Evolutionary conservation across 2,113 vertebrate genomes (phyloP).

Genomic region (Brachypodius melanocephalos): DNA sequence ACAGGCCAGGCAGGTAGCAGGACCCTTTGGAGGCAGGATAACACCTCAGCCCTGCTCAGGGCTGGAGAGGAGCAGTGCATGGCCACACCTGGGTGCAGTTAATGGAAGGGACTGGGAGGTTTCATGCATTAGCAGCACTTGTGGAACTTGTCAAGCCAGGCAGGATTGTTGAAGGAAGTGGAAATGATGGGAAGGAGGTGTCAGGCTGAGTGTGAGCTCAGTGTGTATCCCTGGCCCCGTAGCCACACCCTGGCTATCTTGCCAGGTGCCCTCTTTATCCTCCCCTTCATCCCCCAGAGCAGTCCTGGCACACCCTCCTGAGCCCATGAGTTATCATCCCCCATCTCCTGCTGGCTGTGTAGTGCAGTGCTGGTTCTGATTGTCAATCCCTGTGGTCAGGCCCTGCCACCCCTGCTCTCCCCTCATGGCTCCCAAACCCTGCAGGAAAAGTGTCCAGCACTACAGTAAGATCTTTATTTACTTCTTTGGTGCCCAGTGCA

Average conservation of each 20-base stretch:
- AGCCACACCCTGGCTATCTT: neutral
- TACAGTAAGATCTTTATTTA: neutral
- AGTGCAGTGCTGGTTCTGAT: neutral
- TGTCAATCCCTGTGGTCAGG: neutral
- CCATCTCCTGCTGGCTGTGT: neutral
- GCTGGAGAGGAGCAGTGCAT: neutral
- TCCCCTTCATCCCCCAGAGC: neutral
- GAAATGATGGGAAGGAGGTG: neutral
- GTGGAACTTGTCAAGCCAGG: neutral
- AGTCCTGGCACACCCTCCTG: neutral
- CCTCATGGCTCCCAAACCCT: neutral
- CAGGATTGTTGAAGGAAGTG: neutral
- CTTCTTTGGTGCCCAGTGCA: neutral
- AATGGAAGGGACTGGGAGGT: neutral
- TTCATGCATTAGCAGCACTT: rapidly evolving
- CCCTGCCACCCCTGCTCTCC: neutral
- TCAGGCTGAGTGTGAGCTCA: neutral
- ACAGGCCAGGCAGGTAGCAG: neutral
- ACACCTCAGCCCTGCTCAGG: neutral
- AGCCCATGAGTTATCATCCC: neutral
- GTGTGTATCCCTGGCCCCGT: neutral
- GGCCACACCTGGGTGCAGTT: neutral
- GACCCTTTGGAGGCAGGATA: neutral
- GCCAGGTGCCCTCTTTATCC: neutral
- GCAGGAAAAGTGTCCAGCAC: neutral